These are phyloP conservation scores for Glossosoma conforme DNA, from an alignment of 1,140 invertebrate species.

Conservation along the genomic window DNA sequence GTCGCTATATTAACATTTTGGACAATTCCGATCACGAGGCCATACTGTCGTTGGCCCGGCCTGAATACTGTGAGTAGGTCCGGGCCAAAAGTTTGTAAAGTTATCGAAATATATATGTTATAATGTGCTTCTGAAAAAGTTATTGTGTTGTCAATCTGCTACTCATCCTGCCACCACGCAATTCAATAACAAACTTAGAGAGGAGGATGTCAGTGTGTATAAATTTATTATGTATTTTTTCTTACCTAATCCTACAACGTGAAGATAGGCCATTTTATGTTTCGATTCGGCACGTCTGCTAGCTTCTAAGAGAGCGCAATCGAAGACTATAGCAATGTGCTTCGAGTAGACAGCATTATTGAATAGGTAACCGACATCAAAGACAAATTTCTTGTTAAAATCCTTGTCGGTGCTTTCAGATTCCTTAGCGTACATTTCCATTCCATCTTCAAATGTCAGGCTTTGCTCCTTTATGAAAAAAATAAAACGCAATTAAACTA, in stretches of 20 bases:
- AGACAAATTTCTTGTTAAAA: conserved; percentile 14
- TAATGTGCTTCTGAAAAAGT: too few species aligned
- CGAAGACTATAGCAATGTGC: conserved; percentile 34
- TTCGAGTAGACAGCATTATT: conserved; percentile 35
- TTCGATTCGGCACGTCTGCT: conserved; percentile 33
- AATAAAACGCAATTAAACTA: not conserved
- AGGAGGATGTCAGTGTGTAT: too few species aligned
- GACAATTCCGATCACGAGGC: too few species aligned
- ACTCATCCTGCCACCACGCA: too few species aligned
- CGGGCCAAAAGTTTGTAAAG: too few species aligned
- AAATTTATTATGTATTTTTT: too few species aligned
- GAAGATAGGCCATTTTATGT: conserved; percentile 34
- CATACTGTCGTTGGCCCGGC: too few species aligned
- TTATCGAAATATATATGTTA: too few species aligned
- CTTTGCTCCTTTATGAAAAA: conserved; percentile 12
- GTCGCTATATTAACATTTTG: too few species aligned
- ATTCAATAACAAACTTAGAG: too few species aligned
- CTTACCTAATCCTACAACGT: conserved; percentile 43
- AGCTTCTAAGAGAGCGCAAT: conserved; percentile 35
- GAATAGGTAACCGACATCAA: conserved; percentile 22
- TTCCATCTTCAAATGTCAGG: conserved; percentile 11
- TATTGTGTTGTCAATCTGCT: too few species aligned
- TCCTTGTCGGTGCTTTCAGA: conserved; percentile 18
- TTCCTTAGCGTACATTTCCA: conserved; percentile 3
- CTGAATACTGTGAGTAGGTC: too few species aligned